phyloP scores from a whole-genome alignment of 1,140 invertebrate species.

The Eurosta solidaginis region DNA sequence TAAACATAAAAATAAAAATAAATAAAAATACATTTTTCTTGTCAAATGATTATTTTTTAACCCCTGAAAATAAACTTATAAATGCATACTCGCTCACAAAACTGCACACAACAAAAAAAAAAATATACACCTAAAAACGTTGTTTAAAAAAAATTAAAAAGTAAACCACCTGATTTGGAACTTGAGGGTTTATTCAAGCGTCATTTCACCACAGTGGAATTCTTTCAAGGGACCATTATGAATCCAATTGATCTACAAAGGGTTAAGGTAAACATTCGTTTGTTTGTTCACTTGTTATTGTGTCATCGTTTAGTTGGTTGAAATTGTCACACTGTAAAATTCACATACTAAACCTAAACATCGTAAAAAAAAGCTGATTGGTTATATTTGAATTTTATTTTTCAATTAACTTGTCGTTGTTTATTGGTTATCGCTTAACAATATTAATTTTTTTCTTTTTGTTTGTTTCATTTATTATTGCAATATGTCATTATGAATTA shows the following conservation, averaged over 20 bases:
- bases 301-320: conserved; percentile 26
- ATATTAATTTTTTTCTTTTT: not conserved
- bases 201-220: conserved; percentile 99
- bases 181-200: conserved; percentile 99
- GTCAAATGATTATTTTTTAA: too few relatives aligned
- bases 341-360: not conserved
- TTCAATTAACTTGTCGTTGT: not conserved
- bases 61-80: too few relatives aligned
- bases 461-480: not conserved
- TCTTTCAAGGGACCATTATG: conserved; percentile 99
- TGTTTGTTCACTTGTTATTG: not conserved
- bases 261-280: conserved; percentile 86
- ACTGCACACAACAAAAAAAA: not conserved
- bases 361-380: not conserved
- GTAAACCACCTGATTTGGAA: conserved; percentile 94
- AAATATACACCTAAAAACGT: conserved; percentile 19
- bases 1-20: too few relatives aligned
- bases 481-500: too few relatives aligned
- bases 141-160: conserved; percentile 55
- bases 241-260: conserved; percentile 98
- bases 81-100: too few relatives aligned
- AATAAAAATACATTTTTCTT: too few relatives aligned
- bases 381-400: not conserved
- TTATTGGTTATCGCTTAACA: conserved; percentile 1
- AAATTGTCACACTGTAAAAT: not conserved